Evolutionary conservation across 2,113 vertebrate species (phyloP).

Genomic region (Romanogobio albipinnatus): DNA sequence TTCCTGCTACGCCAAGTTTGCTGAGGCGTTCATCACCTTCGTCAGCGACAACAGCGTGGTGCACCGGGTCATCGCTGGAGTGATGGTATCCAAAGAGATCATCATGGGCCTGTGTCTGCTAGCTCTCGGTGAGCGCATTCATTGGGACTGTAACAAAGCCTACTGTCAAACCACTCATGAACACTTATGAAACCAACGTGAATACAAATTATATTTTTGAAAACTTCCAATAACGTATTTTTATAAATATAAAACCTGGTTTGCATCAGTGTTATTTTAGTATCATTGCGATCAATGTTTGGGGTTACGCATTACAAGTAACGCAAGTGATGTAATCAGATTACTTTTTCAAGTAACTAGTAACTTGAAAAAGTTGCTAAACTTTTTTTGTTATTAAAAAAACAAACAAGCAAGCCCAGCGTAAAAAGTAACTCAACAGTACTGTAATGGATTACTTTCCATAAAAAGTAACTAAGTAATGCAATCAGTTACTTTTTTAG

Average conservation of each 20-base stretch:
- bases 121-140: constrained; percentile 85
- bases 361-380: too few species aligned
- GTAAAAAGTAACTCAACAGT: too few species aligned
- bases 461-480: too few species aligned
- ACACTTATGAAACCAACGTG: not conserved
- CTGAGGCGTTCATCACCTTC: constrained; percentile 91
- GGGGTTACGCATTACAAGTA: too few species aligned
- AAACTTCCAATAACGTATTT: not conserved
- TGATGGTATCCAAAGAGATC: constrained; percentile 99
- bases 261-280: not conserved
- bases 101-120: constrained; percentile 97
- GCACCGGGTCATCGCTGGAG: constrained; percentile 91
- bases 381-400: too few species aligned
- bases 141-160: not conserved
- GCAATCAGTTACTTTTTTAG: too few species aligned
- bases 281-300: too few species aligned
- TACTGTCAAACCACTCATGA: not conserved
- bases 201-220: not conserved
- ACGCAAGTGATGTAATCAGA: too few species aligned
- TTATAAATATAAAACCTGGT: not conserved
- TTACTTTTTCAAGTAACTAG: too few species aligned
- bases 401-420: too few species aligned
- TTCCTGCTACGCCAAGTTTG: constrained; percentile 92
- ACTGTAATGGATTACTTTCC: too few species aligned
- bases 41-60: constrained; percentile 94